Conservation (phyloP, 2,797 vertebrate genomes). For the Sebastiscus albofasciatus region DNA sequence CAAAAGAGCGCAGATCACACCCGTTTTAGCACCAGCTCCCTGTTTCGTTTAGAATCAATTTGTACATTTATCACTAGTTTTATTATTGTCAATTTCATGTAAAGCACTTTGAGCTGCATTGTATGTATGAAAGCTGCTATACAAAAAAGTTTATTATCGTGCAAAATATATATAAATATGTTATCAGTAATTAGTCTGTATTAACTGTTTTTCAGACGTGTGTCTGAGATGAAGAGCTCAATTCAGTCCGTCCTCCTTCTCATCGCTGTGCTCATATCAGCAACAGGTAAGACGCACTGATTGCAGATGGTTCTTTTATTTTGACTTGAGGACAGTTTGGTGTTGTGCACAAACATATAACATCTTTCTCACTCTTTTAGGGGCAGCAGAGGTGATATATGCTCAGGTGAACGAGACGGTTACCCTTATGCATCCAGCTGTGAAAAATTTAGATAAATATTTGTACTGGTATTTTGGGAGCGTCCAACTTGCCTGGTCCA, state of each 20-base stretch:
- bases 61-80: background rate
- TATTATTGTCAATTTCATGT: background rate
- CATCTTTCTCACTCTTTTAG: conserved; percentile 35
- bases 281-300: conserved; percentile 24
- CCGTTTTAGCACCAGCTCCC: background rate
- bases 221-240: conserved; percentile 42
- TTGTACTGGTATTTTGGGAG: conserved; percentile 42
- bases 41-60: background rate
- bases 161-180: background rate
- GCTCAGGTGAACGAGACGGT: conserved; percentile 28
- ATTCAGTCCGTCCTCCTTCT: conserved; percentile 26
- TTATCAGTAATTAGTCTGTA: background rate
- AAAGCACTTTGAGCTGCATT: background rate
- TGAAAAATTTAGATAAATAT: accelerated
- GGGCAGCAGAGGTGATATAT: conserved; percentile 25
- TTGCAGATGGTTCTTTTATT: background rate
- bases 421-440: accelerated
- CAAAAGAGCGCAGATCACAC: background rate
- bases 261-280: background rate
- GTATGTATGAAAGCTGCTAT: background rate
- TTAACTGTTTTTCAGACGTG: conserved; percentile 20
- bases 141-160: background rate
- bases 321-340: background rate
- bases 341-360: background rate
- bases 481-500: accelerated